Evolutionary conservation across 2,888 invertebrate species (phyloP), one percentile per base, ranked within the genome.

Genomic region (Drosophila cognata): DNA sequence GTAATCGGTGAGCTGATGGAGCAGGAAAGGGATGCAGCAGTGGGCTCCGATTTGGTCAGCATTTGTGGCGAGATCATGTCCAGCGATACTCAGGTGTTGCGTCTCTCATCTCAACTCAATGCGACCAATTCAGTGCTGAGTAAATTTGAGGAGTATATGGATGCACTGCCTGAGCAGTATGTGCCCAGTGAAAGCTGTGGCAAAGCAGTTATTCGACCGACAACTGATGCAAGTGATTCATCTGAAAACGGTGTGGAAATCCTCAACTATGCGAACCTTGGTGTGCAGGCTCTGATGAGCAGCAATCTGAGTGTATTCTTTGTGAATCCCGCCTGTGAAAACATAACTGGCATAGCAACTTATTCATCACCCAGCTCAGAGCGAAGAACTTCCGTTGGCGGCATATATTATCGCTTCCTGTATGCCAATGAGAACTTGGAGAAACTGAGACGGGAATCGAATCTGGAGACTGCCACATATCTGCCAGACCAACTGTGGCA

Each of bases 51-150:
- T 62, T 65, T 93, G 62, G 63, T 93, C 33, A 84, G 90, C 57
- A 89, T 92, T 43, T 92, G 91, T 36, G 94, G 95, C 77, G 94
- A 94, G 81, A 92, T 95, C 38, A 94, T 95, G 94, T 89, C 93
- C 46, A 91, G 94, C 1, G 94, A 95, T 82, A 89, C 72, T 11
- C 71, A 78, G 0, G 81, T 91, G 1, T 67, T 92, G 33, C 89
- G 90, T 0, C 72, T 91, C 11, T 92, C 93, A 75, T 94, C 91
- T 0, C 65, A 94, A 11, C 93, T 96, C 52, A 96, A 96, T 92
- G 94, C 95, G 10, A 95, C 96, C 4, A 96, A 96, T 87, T 93
- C 94, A 0, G 93, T 96, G 70, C 91, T 96, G 58, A 95, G 94
- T 76, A 94, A 94, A 1, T 93, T 95, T 21, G 95, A 95, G 78